phyloP scores from a whole-genome alignment of 2,888 invertebrate genomes.

The Apocheima hispidaria region DNA sequence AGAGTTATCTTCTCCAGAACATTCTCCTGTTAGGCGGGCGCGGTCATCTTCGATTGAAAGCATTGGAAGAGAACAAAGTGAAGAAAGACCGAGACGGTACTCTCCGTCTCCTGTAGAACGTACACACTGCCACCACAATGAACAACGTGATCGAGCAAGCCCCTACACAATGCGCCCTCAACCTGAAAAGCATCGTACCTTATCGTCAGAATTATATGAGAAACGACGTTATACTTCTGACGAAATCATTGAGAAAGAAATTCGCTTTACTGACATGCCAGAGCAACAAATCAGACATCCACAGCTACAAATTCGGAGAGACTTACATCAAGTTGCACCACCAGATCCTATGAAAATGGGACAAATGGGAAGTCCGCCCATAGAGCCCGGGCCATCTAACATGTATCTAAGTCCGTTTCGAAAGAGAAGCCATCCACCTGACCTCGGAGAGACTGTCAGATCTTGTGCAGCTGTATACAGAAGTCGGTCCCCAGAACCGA shows the following conservation, averaged over 20 bases:
- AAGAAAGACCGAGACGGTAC: constrained; percentile 70
- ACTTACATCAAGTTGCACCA: constrained; percentile 87
- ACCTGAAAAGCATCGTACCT: constrained; percentile 77
- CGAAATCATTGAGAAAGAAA: constrained; percentile 80
- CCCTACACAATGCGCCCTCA: constrained; percentile 92
- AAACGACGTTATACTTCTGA: constrained; percentile 79
- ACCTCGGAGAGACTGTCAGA: constrained; percentile 76
- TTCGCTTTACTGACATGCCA: constrained; percentile 79
- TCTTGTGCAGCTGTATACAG: constrained; percentile 75
- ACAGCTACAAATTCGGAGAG: constrained; percentile 91
- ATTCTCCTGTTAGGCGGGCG: constrained; percentile 86
- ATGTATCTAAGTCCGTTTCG: constrained; percentile 84
- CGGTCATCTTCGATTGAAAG: constrained; percentile 83
- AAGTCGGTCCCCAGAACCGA: constrained; percentile 80
- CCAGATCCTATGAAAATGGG: constrained; percentile 72
- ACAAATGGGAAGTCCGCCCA: constrained; percentile 76
- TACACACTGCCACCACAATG: constrained; percentile 90
- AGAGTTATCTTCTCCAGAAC: constrained; percentile 87
- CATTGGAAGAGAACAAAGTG: constrained; percentile 77
- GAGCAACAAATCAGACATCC: constrained; percentile 82
- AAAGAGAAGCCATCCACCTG: constrained; percentile 86
- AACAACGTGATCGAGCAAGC: constrained; percentile 83
- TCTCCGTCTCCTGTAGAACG: constrained; percentile 83
- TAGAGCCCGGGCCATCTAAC: constrained; percentile 77
- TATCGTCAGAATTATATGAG: constrained; percentile 72